Conservation (phyloP, 2,113 vertebrate genomes). For the Vidua macroura region DNA sequence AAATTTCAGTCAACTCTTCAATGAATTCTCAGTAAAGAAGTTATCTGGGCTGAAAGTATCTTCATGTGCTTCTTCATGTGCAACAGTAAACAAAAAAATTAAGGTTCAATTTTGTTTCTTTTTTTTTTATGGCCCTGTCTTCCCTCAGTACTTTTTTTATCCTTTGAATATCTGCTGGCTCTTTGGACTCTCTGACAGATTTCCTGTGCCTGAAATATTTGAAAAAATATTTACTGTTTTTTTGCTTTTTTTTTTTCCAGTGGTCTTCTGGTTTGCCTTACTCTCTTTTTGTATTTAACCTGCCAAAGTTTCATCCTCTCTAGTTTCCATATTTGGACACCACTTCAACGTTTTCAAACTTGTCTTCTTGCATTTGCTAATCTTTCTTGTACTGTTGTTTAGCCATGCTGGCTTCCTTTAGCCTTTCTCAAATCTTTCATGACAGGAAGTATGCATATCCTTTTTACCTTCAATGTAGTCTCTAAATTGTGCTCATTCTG, state of each 20-base stretch:
- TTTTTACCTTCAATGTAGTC: conserved; percentile 8
- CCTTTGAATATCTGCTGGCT: not conserved
- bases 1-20: not conserved
- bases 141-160: not conserved
- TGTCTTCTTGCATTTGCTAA: not conserved
- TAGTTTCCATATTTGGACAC: conserved; percentile 16
- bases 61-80: not conserved
- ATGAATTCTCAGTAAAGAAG: not conserved
- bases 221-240: not conserved
- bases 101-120: not conserved
- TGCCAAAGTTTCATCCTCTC: not conserved
- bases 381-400: conserved; percentile 20
- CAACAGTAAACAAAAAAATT: not conserved
- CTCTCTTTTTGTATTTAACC: not conserved
- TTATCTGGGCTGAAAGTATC: not conserved
- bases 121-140: not conserved
- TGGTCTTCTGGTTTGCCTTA: not conserved
- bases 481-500: not conserved
- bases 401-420: conserved; percentile 32
- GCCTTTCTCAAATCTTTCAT: conserved; percentile 23
- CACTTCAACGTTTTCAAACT: not conserved
- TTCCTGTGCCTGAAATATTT: not conserved
- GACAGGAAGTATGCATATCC: conserved; percentile 32
- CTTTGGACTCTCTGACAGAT: not conserved
- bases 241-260: not conserved